Evolutionary conservation across 2,888 invertebrate species (phyloP).

Genomic region (Apodemia mormo): DNA sequence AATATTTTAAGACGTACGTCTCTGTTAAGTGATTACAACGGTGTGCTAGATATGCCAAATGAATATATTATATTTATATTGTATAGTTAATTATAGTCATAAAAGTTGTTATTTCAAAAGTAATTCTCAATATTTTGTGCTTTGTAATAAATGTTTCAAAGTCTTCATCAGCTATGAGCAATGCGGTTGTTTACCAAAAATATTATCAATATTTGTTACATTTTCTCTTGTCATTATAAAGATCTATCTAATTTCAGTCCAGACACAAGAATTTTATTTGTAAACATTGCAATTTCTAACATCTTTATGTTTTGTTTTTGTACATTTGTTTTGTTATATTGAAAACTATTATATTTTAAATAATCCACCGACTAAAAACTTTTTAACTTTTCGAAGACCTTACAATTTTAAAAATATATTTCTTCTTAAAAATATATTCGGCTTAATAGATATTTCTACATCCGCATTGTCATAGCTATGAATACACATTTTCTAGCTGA

Average conservation of each 20-base stretch:
- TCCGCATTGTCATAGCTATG: neutral
- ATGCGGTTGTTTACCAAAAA: neutral
- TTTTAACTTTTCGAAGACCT: neutral
- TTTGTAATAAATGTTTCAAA: conserved; percentile 4
- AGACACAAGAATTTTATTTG: too few species aligned
- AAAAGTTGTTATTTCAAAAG: neutral
- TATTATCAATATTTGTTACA: neutral
- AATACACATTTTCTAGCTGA: neutral
- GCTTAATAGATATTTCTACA: neutral
- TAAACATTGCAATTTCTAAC: too few species aligned
- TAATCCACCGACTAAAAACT: too few species aligned
- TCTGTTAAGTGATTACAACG: conserved; percentile 44
- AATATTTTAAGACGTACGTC: conserved; percentile 23
- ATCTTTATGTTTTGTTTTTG: too few species aligned
- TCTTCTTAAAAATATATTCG: too few species aligned
- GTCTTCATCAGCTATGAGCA: neutral
- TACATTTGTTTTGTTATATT: too few species aligned
- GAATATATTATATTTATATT: conserved; percentile 49
- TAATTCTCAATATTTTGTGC: conserved; percentile 5
- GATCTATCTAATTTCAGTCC: too few species aligned
- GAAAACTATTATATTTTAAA: too few species aligned
- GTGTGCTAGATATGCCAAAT: conserved; percentile 73
- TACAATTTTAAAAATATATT: neutral
- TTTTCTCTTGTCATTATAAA: too few species aligned
- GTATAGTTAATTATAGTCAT: conserved; percentile 42